These are phyloP conservation scores for Vanacampus margaritifer DNA, from an alignment of 2,113 vertebrate genomes.

Conservation along the genomic window DNA sequence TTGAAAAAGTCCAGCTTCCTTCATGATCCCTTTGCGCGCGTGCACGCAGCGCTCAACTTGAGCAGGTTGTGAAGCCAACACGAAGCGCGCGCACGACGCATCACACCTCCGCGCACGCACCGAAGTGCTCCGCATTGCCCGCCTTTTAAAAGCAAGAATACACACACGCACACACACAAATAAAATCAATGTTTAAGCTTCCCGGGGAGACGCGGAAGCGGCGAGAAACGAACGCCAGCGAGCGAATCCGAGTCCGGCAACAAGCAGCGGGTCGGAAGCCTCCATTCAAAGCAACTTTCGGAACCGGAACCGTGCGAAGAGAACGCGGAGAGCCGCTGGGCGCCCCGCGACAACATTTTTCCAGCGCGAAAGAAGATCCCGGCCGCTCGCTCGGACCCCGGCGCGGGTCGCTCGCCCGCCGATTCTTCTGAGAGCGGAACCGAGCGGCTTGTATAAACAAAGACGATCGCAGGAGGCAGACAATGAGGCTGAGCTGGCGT, in stretches of 20 bases:
- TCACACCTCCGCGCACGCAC: slow-evolving; percentile 48
- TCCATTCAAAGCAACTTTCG: slow-evolving; percentile 47
- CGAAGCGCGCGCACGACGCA: slow-evolving; percentile 9
- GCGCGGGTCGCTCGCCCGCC: background rate
- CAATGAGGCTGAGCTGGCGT: slow-evolving; percentile 28
- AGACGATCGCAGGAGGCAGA: slow-evolving; percentile 59
- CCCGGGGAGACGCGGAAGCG: slow-evolving; percentile 28
- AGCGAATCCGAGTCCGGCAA: slow-evolving; percentile 9
- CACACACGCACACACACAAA: slow-evolving; percentile 28
- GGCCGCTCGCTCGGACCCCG: background rate
- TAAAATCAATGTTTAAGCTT: slow-evolving; percentile 29
- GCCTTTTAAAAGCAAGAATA: background rate
- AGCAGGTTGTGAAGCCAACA: background rate
- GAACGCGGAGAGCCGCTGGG: no score
- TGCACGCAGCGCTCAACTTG: background rate
- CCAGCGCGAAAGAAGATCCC: background rate
- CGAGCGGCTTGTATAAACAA: slow-evolving; percentile 69
- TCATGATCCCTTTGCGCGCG: background rate
- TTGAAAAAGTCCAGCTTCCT: background rate
- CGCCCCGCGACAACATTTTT: background rate
- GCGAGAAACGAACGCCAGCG: background rate
- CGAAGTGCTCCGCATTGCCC: slow-evolving; percentile 21
- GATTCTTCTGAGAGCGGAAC: slow-evolving; percentile 24
- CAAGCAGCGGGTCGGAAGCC: slow-evolving; percentile 46
- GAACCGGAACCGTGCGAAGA: slow-evolving; percentile 7